phyloP scores from a whole-genome alignment of 2,888 invertebrate species.

The Philopedon plagiatum region DNA sequence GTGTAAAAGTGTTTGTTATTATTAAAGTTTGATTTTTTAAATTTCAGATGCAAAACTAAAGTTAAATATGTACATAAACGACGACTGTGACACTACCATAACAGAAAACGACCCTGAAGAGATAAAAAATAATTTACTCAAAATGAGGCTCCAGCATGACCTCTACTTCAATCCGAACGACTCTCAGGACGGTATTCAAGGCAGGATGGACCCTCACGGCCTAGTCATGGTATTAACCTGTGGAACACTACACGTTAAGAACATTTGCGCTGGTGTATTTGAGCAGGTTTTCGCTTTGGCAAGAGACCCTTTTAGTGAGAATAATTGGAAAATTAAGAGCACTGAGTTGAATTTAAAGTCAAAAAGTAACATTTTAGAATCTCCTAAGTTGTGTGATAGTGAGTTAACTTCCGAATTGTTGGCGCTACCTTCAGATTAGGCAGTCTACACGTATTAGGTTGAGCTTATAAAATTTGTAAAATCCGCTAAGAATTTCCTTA shows the following conservation, averaged over 20 bases:
- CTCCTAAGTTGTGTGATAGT: conserved; percentile 60
- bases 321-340: conserved; percentile 80
- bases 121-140: conserved; percentile 65
- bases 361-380: conserved; percentile 56
- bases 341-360: conserved; percentile 70
- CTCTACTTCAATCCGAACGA: conserved; percentile 76
- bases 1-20: not conserved
- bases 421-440: conserved; percentile 53
- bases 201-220: conserved; percentile 75
- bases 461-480: no score
- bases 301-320: conserved; percentile 74
- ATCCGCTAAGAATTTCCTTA: no score
- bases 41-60: conserved; percentile 68
- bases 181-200: conserved; percentile 72
- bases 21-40: not conserved
- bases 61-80: conserved; percentile 60
- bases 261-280: conserved; percentile 74
- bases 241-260: conserved; percentile 74
- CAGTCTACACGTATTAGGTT: no score
- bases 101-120: conserved; percentile 62
- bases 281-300: conserved; percentile 77
- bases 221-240: conserved; percentile 74
- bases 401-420: conserved; percentile 60
- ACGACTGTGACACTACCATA: conserved; percentile 56
- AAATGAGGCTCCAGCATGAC: conserved; percentile 67